Evolutionary conservation across 2,888 invertebrate species (phyloP).

Genomic region (Neoascia interrupta): DNA sequence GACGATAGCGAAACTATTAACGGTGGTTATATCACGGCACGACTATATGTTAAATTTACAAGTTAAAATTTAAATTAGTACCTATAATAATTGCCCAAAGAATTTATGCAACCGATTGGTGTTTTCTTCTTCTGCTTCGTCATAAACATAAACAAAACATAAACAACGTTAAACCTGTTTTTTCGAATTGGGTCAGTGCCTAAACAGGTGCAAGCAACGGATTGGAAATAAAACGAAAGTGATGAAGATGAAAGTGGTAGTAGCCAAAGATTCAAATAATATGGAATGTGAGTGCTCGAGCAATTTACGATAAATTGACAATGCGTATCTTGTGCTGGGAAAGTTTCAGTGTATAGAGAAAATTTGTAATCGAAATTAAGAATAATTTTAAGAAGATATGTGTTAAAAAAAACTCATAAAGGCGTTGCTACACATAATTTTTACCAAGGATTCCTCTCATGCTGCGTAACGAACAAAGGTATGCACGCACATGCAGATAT

Average conservation of each 20-base stretch:
- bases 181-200: conserved; percentile 57
- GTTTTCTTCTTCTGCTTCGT: conserved; percentile 40
- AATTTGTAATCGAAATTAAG: background rate
- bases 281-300: conserved; percentile 55
- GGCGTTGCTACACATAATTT: too few relatives aligned
- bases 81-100: conserved; percentile 46
- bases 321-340: conserved; percentile 38
- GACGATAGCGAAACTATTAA: conserved; percentile 37
- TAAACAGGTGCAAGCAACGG: conserved; percentile 62
- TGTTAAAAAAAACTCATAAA: too few relatives aligned
- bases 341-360: conserved; percentile 34
- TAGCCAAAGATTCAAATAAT: conserved; percentile 51
- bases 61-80: conserved; percentile 59
- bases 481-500: too few relatives aligned
- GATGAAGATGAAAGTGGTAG: conserved; percentile 65
- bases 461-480: too few relatives aligned
- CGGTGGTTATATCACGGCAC: conserved; percentile 45
- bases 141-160: conserved; percentile 4
- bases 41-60: conserved; percentile 53
- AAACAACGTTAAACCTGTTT: conserved; percentile 54
- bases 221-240: conserved; percentile 67
- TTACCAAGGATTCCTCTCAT: too few relatives aligned
- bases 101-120: conserved; percentile 58
- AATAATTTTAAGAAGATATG: background rate
- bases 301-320: conserved; percentile 41